phyloP scores from a whole-genome alignment of 2,888 invertebrate genomes.

The Clostera curtula region DNA sequence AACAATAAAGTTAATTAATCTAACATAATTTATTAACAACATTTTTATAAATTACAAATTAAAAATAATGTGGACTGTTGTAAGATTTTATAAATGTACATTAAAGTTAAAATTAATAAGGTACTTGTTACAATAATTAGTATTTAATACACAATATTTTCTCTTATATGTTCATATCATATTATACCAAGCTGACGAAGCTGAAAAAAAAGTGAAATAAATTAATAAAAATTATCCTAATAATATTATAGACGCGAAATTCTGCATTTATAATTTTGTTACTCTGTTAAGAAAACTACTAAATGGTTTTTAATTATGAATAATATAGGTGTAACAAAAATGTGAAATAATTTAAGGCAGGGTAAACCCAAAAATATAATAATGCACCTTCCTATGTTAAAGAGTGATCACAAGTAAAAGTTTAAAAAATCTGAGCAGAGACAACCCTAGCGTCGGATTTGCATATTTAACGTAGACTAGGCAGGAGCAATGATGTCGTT shows the following conservation, averaged over 20 bases:
- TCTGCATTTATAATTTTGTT: not conserved
- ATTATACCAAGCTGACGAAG: conserved; percentile 73
- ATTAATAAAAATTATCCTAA: not conserved
- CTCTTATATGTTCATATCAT: conserved; percentile 29
- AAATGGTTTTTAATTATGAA: too few species aligned
- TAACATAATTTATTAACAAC: conserved; percentile 23
- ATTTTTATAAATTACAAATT: conserved; percentile 22
- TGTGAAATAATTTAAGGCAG: too few species aligned
- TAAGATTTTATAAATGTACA: conserved; percentile 20
- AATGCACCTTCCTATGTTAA: too few species aligned
- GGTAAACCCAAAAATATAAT: too few species aligned
- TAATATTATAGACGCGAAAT: not conserved
- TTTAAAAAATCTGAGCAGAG: too few species aligned
- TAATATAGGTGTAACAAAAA: too few species aligned
- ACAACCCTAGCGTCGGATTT: too few species aligned
- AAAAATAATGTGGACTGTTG: conserved; percentile 16
- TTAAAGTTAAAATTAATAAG: conserved; percentile 8
- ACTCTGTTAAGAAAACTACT: conserved; percentile 4
- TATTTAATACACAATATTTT: conserved; percentile 6
- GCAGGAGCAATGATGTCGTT: too few species aligned
- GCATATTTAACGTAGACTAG: too few species aligned
- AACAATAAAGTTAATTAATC: too few species aligned
- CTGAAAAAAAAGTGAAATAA: conserved; percentile 47
- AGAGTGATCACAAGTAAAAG: too few species aligned
- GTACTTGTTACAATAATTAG: conserved; percentile 6